Conservation (phyloP, 1,140 invertebrate genomes). For the Lamellibrachia luymesi region DNA sequence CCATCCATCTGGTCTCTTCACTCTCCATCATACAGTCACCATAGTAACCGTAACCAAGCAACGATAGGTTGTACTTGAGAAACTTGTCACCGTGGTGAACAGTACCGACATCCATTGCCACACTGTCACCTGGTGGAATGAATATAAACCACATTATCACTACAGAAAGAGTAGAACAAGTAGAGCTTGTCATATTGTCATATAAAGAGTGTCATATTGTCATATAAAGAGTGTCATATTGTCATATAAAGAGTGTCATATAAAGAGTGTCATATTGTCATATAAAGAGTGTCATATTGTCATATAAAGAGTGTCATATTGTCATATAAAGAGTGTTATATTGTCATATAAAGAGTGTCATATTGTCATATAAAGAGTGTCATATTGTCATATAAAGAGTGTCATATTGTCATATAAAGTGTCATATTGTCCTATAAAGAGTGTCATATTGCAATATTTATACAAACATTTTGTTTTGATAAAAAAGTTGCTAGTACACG, state of each 20-base stretch:
- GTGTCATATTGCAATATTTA: neutral
- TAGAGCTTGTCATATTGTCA: neutral
- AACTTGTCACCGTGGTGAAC: constrained; percentile 69
- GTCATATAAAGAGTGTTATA: neutral
- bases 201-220: neutral
- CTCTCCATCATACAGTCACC: constrained; percentile 82
- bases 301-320: neutral
- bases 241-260: neutral
- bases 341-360: no score
- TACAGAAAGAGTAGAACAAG: constrained; percentile 15
- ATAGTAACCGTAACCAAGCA: constrained; percentile 84
- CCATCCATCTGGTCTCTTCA: constrained; percentile 84
- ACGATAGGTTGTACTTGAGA: constrained; percentile 74
- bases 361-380: neutral
- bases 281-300: neutral
- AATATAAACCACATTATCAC: neutral
- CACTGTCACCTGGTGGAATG: constrained; percentile 61
- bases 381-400: no score
- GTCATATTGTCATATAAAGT: neutral
- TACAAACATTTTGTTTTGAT: neutral
- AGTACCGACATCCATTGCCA: constrained; percentile 76
- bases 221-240: neutral
- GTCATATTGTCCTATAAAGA: neutral
- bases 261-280: neutral
- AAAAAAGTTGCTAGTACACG: neutral